phyloP scores from a whole-genome alignment of 2,888 invertebrate species.

The Dascillus cervinus region DNA sequence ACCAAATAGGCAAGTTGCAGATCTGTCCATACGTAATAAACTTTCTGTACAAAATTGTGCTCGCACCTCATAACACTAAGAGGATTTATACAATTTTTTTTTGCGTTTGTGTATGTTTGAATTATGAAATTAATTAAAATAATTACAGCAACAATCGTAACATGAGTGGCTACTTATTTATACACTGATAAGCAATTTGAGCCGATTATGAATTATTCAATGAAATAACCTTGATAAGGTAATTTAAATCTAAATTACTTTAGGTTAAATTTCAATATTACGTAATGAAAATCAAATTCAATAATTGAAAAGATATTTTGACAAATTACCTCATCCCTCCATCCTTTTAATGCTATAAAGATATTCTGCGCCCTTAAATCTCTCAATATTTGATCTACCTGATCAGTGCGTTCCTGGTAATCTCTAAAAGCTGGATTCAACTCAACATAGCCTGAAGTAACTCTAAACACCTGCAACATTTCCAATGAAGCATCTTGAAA shows the following conservation, averaged over 20 bases:
- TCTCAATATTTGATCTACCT: slow-evolving; percentile 70
- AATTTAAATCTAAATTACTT: too few species aligned
- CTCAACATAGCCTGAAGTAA: slow-evolving; percentile 66
- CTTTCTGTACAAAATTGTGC: slow-evolving; percentile 58
- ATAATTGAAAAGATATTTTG: neutral
- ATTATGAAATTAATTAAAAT: neutral
- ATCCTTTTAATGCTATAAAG: slow-evolving; percentile 78
- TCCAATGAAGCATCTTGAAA: too few species aligned
- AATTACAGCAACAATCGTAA: slow-evolving; percentile 1
- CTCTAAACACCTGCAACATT: slow-evolving; percentile 56
- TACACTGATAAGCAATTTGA: too few species aligned
- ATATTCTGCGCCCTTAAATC: slow-evolving; percentile 67
- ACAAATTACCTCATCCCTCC: slow-evolving; percentile 78
- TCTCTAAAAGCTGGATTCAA: slow-evolving; percentile 82
- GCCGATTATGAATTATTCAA: too few species aligned
- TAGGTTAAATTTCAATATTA: too few species aligned
- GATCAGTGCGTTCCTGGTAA: slow-evolving; percentile 71
- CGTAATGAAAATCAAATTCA: neutral
- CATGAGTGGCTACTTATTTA: too few species aligned
- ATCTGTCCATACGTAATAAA: slow-evolving; percentile 77
- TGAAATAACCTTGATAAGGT: too few species aligned
- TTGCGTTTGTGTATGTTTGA: too few species aligned
- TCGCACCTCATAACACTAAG: slow-evolving; percentile 83
- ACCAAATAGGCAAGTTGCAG: slow-evolving; percentile 89
- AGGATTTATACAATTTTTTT: slow-evolving; percentile 8